Evolutionary conservation across 2,113 vertebrate genomes (phyloP), one percentile per base, ranked within the genome.

Genomic region (Balaenoptera acutorostrata): DNA sequence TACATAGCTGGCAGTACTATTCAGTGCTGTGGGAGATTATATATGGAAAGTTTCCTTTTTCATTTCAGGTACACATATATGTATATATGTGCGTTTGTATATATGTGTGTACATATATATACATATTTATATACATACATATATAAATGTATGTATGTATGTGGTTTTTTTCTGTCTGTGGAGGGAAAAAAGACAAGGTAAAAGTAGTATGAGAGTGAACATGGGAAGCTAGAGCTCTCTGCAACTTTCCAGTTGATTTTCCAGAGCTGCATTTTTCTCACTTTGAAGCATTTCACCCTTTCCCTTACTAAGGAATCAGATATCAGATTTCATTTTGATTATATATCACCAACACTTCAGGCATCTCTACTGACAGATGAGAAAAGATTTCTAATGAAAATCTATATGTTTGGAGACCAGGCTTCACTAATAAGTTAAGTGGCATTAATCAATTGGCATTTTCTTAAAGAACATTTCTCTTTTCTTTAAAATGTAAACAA

Each of bases 401-500:
- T 81, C 20, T 93, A 7, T 89, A 2, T 41, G n/a, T 88, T 88
- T 75, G 44, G 75, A 92, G 49, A 29, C n/a, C 2, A 0, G 5
- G 6, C 39, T 75, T 94, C 81, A 84, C 41, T 93, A n/a, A 8
- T 82, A 63, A 93, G 55, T 85, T 91, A 85, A 55, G 55, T 29
- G 39, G 39, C 93, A 31, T 95, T 64, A 33, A 44, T 77, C 36
- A 89, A 3, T 49, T 93, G 18, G 72, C 9, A 71, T 91, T 96
- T 96, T 91, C 21, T 68, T 95, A 83, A 89, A 83, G 41, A 85
- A 66, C 39, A 71, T 75, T 87, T 93, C 33, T 75, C 11, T 83
- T 87, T 89, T 86, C 72, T 36, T 93, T 44, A 88, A 82, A 96
- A 85, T 36, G 83, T 27, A 85, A 90, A 71, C 29, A 84, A 96